Conservation (phyloP, 2,113 vertebrate genomes). For the Cervus canadensis region DNA sequence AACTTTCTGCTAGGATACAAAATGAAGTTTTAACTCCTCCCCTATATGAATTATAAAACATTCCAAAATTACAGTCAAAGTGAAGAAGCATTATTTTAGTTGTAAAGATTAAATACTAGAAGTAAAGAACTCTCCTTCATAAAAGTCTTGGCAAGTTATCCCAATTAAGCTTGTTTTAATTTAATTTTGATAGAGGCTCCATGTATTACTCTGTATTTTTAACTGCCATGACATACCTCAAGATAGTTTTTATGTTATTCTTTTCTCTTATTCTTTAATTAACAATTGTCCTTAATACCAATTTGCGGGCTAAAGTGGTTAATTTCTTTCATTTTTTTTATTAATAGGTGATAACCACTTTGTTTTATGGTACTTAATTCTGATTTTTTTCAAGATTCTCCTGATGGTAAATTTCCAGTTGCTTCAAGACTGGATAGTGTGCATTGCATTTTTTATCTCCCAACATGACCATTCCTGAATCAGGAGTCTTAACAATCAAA, state of each 20-base stretch:
- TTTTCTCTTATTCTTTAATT: slow-evolving; percentile 14
- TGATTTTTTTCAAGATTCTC: not conserved
- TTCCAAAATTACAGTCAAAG: slow-evolving; percentile 25
- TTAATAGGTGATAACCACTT: slow-evolving; percentile 9
- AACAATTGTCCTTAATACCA: slow-evolving; percentile 12
- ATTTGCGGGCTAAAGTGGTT: not conserved
- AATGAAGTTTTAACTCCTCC: slow-evolving; percentile 17
- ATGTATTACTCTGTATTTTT: not conserved
- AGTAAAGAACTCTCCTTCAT: not conserved
- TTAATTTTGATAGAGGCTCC: slow-evolving; percentile 2
- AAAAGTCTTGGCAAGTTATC: slow-evolving; percentile 14
- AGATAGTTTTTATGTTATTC: not conserved
- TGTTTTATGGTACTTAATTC: slow-evolving; percentile 28
- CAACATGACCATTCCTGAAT: not conserved
- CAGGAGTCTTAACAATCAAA: not conserved
- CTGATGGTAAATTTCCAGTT: not conserved
- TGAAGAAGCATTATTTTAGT: not conserved
- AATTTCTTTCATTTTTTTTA: not conserved
- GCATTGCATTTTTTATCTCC: not conserved
- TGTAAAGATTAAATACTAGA: slow-evolving; percentile 10
- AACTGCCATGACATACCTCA: slow-evolving; percentile 15
- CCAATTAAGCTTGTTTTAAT: not conserved
- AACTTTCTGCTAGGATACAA: not conserved
- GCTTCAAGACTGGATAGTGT: not conserved
- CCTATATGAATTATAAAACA: not conserved